Evolutionary conservation across 30 jellyfish, hydroid and myxozoan genomes (phyloP).

Genomic region (Aurelia sp.): DNA sequence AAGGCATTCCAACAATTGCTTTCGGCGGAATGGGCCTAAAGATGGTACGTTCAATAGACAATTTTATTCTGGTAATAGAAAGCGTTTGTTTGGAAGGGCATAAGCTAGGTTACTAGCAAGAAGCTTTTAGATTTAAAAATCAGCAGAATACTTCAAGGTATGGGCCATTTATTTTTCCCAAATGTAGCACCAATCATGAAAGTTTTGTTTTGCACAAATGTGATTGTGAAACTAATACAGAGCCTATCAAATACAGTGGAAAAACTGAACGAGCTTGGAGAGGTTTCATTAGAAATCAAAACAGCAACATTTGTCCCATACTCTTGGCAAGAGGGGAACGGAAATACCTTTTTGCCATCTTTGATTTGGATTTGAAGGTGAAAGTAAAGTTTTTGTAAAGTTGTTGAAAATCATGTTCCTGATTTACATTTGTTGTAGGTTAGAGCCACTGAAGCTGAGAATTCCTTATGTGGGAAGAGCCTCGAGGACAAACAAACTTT

Average conservation of each 20-base stretch:
- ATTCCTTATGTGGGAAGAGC: conserved; percentile 11
- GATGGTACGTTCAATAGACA: conserved; percentile 1
- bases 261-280: no score
- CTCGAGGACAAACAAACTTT: neutral
- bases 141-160: no score
- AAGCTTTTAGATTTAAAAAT: no score
- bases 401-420: neutral
- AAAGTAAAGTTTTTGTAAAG: neutral
- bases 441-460: conserved; percentile 25
- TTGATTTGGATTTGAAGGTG: neutral
- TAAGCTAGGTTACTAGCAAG: neutral
- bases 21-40: conserved; percentile 64
- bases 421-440: neutral
- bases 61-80: neutral
- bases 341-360: neutral
- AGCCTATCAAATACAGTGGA: no score
- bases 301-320: no score
- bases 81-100: neutral
- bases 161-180: no score
- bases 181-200: no score
- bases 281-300: no score
- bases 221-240: no score
- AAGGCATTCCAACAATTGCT: conserved; percentile 34
- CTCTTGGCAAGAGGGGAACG: no score
- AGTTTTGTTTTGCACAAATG: no score